Evolutionary conservation across 2,888 invertebrate species (phyloP), one percentile per base, ranked within the genome.

Genomic region (Sphaeridia pumilis): DNA sequence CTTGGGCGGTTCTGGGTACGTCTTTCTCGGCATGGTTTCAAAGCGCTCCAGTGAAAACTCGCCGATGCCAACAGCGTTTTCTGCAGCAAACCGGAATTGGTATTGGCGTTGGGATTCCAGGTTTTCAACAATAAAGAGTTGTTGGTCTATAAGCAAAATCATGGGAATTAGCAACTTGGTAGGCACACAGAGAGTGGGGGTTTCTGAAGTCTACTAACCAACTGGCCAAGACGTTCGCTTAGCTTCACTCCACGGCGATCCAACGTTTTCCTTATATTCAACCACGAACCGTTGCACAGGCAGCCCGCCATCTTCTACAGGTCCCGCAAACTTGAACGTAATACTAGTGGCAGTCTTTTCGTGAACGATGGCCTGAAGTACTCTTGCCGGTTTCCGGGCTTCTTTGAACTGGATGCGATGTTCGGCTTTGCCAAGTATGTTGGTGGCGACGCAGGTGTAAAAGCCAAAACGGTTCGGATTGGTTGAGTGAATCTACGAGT

Each of bases 391-490:
- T 1, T 77, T 76, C 44, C 75, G 76, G 0, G 87, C 90, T 70
- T 86, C 80, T 63, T 79, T 78, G 57, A 90, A 72, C 55, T 81
- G 78, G 66, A 87, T 81, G n/a, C 73, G 72, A 57, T 80, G 78
- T 57, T 78, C 78, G 2, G 76, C 77, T 46, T 75, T 75, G 3
- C 90, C 92, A 44, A 83, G 77, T 21, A 74, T 73, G 67, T 92
- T 92, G 2, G 78, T 79, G 0, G 90, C 90, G 44, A 83, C 74
- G 68, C 90, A 92, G 68, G 81, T 84, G 71, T 88, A 92, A 22
- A 75, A 73, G 0, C 83, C 82, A 65, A 83, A 90, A 54, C 81
- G 79, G 34, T 75, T 72, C 12, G 71, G 71, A 57, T 84, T 81
- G 0, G 76, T 67, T 0, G 89, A 87, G 4, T 73, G 78, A 0